phyloP scores from a whole-genome alignment of 2,113 vertebrate genomes.

The Cebidichthys violaceus region DNA sequence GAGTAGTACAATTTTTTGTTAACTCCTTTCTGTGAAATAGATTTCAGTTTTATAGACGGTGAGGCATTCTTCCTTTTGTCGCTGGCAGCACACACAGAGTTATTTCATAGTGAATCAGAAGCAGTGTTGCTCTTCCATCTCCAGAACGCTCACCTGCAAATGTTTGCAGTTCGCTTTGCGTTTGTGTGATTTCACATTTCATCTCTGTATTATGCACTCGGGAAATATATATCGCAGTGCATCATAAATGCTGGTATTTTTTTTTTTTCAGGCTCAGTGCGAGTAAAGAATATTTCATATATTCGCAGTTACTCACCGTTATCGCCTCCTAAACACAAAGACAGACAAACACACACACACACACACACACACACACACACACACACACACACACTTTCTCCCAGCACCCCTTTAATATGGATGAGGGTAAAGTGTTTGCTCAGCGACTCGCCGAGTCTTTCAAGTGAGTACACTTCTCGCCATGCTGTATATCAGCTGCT shows the following conservation, averaged over 20 bases:
- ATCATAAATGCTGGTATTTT: slow-evolving; percentile 16
- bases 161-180: slow-evolving; percentile 1
- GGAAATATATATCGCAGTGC: slow-evolving; percentile 20
- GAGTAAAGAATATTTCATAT: slow-evolving; percentile 38
- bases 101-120: slow-evolving; percentile 10
- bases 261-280: slow-evolving; percentile 4
- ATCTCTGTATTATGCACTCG: slow-evolving; percentile 9
- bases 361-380: slow-evolving; percentile 6
- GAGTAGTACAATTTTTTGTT: slow-evolving; percentile 16
- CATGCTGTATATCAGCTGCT: slow-evolving; percentile 64
- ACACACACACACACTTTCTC: background rate
- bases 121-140: slow-evolving; percentile 1
- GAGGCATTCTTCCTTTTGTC: slow-evolving; percentile 13
- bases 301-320: slow-evolving; percentile 15
- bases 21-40: slow-evolving; percentile 14
- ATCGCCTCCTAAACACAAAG: slow-evolving; percentile 15
- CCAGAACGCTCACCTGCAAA: background rate
- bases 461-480: slow-evolving; percentile 60
- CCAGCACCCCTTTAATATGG: slow-evolving; percentile 65
- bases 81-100: background rate
- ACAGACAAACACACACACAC: slow-evolving; percentile 21
- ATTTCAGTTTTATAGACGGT: slow-evolving; percentile 15
- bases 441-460: slow-evolving; percentile 68
- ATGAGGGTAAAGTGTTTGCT: slow-evolving; percentile 75
- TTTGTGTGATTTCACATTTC: slow-evolving; percentile 24